Evolutionary conservation across 2,113 vertebrate genomes (phyloP), one percentile per base, ranked within the genome.

Genomic region (Ochotona curzoniae): DNA sequence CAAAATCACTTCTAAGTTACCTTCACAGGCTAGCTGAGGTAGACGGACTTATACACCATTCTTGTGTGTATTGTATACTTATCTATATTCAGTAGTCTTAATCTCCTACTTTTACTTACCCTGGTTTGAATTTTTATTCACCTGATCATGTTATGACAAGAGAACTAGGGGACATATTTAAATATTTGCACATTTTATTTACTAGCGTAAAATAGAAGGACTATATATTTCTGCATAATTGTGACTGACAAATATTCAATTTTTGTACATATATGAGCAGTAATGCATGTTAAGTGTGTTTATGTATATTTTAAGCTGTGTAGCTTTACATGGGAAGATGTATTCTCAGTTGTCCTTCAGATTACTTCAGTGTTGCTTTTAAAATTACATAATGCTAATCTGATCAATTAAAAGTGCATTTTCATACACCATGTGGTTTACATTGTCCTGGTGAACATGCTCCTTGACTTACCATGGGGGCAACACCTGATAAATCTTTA

Each of bases 341-440:
- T 49, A 66, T 57, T 69, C 49, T 90, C 54, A 83, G 73, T 90
- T 83, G 51, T 74, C 49, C 17, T 78, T 82, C 30, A 88, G 49
- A 93, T 87, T 54, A 61, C 61, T 85, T 89, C 14, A 66, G 13
- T 38, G 12, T 51, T 47, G n/a, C 11, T 60, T 86, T 90, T 83
- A 71, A 26, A 54, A 90, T 63, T 83, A 38, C 76, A 35, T 9
- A 51, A 28, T 79, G 49, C 63, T 67, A 80, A 87, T 71, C 17
- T 63, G 11, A n/a, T 35, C 28, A 28, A 90, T 35, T 69, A 61
- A 94, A 94, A 84, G 12, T 76, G 3, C 81, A 47, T 9, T 54
- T 44, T 44, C 38, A 44, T 71, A 67, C 35, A 63, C 28, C 5
- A 74, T 54, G 54, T 57, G 49, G 26, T 73, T 82, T 94, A 51